phyloP scores from a whole-genome alignment of 2,797 vertebrate genomes.

The Pterois miles region DNA sequence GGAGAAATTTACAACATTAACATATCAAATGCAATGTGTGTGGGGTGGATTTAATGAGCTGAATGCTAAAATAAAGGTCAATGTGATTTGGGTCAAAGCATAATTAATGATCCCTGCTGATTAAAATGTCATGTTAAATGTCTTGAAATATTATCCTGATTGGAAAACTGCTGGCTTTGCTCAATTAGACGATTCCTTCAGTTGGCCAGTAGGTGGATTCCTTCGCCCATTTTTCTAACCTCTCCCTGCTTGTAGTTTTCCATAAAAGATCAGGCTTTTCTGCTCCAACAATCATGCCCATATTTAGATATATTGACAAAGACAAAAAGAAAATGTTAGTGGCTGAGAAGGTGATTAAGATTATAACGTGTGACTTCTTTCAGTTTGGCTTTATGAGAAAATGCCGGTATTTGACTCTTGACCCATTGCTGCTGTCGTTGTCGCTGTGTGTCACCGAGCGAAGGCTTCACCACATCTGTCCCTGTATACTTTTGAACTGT shows the following conservation, averaged over 20 bases:
- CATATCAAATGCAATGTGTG: constrained; percentile 45
- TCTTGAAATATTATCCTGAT: constrained; percentile 10
- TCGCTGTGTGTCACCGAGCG: constrained; percentile 1
- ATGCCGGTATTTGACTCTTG: constrained; percentile 5
- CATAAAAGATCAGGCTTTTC: neutral
- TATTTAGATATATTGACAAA: neutral
- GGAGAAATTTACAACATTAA: no score
- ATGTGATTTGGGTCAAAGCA: constrained; percentile 32
- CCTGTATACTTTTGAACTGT: constrained; percentile 28
- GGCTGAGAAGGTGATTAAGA: constrained; percentile 2
- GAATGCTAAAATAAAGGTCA: constrained; percentile 53
- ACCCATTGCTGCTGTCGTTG: constrained; percentile 9
- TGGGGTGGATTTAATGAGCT: constrained; percentile 46
- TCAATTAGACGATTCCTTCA: neutral
- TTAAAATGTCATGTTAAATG: constrained; percentile 47
- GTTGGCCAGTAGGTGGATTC: constrained; percentile 65
- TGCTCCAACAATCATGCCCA: neutral
- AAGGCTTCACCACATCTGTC: constrained; percentile 33
- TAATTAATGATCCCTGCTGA: constrained; percentile 36
- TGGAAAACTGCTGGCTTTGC: neutral
- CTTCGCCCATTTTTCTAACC: constrained; percentile 41
- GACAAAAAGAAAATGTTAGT: neutral
- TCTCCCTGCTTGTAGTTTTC: constrained; percentile 33
- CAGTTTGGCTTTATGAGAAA: neutral
- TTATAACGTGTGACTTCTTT: neutral